Evolutionary conservation across 2,888 invertebrate genomes (phyloP).

Genomic region (Villa cingulata): DNA sequence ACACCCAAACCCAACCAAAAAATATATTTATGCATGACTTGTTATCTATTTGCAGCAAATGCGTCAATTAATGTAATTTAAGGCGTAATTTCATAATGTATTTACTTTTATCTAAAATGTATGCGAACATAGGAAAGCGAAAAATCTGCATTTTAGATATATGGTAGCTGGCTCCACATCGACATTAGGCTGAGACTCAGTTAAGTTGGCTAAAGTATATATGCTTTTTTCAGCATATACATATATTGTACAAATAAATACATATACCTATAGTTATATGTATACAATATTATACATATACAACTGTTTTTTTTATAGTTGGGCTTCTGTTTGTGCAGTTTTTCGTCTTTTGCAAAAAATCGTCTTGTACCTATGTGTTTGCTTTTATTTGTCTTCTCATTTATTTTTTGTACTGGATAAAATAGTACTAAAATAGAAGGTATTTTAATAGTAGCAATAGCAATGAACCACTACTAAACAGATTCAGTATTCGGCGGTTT

Average conservation of each 20-base stretch:
- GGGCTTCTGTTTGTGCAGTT: not conserved
- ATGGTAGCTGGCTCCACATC: not conserved
- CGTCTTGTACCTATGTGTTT: not conserved
- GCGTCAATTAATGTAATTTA: conserved; percentile 19
- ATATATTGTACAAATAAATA: not conserved
- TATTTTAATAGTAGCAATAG: conserved; percentile 6
- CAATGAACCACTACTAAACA: conserved; percentile 8
- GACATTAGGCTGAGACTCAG: not conserved
- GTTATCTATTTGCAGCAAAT: conserved; percentile 17
- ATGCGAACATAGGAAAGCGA: conserved; percentile 9
- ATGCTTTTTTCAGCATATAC: not conserved
- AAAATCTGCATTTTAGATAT: conserved; percentile 11
- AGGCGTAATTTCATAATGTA: conserved; percentile 16
- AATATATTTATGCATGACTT: conserved; percentile 7
- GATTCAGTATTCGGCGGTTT: conserved; percentile 9
- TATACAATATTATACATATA: not conserved
- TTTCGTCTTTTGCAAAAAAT: not conserved
- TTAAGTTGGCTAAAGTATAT: not conserved
- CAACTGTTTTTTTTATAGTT: not conserved
- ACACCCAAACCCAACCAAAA: not conserved
- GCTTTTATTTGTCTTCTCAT: too few species aligned
- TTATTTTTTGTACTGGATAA: too few species aligned
- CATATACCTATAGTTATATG: not conserved
- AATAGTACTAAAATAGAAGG: not conserved
- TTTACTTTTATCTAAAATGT: conserved; percentile 12